A percentile compares a stretch with the other conserved stretches of the same genome.
Evolutionary conservation across 1,140 invertebrate genomes (phyloP).

Genomic region (Riptortus pedestris): DNA sequence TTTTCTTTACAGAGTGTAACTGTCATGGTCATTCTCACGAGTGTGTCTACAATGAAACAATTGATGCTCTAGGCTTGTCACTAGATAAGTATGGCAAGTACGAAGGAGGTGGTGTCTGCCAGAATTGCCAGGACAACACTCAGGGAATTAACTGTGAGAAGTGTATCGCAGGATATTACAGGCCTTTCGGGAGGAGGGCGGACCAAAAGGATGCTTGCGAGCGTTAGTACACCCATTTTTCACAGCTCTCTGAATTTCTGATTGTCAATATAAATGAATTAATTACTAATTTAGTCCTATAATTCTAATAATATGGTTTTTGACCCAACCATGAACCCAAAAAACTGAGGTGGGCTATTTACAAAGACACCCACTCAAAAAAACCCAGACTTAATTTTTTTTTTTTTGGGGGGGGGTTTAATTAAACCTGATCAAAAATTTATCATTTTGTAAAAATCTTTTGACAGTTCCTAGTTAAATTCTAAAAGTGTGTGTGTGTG

Average conservation of each 20-base stretch:
- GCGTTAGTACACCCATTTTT: conserved; percentile 54
- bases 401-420: too few species aligned
- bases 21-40: conserved; percentile 88
- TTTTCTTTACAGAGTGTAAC: conserved; percentile 73
- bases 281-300: background rate
- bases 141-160: conserved; percentile 95
- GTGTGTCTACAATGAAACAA: conserved; percentile 76
- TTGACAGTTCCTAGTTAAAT: too few species aligned
- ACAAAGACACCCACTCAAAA: too few species aligned
- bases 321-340: too few species aligned
- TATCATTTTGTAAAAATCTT: too few species aligned
- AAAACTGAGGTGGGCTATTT: too few species aligned
- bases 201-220: conserved; percentile 87
- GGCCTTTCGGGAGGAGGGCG: conserved; percentile 66
- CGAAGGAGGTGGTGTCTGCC: conserved; percentile 84
- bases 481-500: too few species aligned
- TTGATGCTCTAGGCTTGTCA: conserved; percentile 66
- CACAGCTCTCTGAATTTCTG: too few species aligned
- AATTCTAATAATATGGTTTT: too few species aligned
- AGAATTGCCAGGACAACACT: conserved; percentile 86
- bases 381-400: too few species aligned
- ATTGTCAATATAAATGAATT: background rate
- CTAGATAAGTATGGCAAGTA: conserved; percentile 86
- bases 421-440: too few species aligned
- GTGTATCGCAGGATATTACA: conserved; percentile 75